Base-by-base conservation (phyloP, 1,140 invertebrate species). In the Cotesia glomerata region DNA sequence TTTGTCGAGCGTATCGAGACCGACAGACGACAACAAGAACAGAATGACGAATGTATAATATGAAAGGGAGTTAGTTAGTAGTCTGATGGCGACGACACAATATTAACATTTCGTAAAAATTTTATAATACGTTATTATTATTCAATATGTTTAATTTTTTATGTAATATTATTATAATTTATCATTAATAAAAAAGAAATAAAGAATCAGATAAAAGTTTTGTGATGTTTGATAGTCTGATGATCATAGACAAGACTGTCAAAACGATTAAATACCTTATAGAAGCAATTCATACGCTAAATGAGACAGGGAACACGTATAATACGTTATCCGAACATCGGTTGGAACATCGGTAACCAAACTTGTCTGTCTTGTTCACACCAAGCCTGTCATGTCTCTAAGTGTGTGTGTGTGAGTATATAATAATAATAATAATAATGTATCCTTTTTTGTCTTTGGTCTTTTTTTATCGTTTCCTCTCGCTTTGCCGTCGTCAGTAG, bases 361-460 rank as follows among this genome's bases (percentile, higher is more conserved):
- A 85, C 85, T 80, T 76, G 82, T 82, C 79, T 78, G 80, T 84
- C 82, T 82, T 79, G 82, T 84, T 83, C 79, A 32, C 39, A 39
- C 39, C 68, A 64, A 56, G 56, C 34, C n/a, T 67, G 56, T 52
- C 52, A 62, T 62, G 18, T 54, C 5, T 18, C 14, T 69, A 13
- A 35, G 35, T 59, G 26, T 7, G 26, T 18, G 16, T 34, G 5
- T 59, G 58, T 59, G 16, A 1, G 26, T 59, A 3, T 59, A 5
- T 35, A 11, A 11, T 62, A 8, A 35, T 26, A 3, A 26, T 59
- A 26, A 35, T 26, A 9, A 34, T 26, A 13, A 4, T 62, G 8
- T 13, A n/a, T 34, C 8, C 13, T 16, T 67, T 51, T 52, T 34
- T 4, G 13, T 65, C 2, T 54, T 16, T 54, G 4, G 32, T 4